phyloP scores from a whole-genome alignment of 2,888 invertebrate genomes.

The Aphidoletes aphidimyza region DNA sequence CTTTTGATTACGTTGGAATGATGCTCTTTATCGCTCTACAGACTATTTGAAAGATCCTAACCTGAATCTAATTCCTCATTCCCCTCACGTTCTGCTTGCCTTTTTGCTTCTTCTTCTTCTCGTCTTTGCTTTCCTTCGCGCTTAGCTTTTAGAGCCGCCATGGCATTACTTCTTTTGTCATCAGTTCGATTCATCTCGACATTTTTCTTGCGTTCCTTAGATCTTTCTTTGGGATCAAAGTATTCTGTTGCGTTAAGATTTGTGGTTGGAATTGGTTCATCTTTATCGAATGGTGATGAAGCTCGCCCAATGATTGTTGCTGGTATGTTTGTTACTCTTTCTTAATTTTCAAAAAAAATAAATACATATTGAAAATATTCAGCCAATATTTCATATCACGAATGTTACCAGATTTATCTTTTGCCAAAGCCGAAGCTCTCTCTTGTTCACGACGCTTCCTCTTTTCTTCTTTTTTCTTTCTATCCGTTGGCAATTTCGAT shows the following conservation, averaged over 20 bases:
- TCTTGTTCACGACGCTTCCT: conserved; percentile 61
- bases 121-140: conserved; percentile 88
- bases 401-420: neutral
- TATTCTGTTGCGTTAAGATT: conserved; percentile 60
- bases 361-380: neutral
- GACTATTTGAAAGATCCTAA: too few species aligned
- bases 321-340: neutral
- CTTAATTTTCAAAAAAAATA: neutral
- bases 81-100: conserved; percentile 70
- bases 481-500: conserved; percentile 65
- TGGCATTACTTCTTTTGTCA: conserved; percentile 91
- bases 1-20: too few species aligned
- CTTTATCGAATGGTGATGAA: neutral
- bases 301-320: neutral
- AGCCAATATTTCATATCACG: too few species aligned
- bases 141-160: conserved; percentile 90
- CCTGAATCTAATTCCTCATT: conserved; percentile 67
- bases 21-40: too few species aligned
- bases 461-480: conserved; percentile 72
- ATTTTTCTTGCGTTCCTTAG: conserved; percentile 88
- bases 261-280: neutral
- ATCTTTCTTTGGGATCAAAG: conserved; percentile 78
- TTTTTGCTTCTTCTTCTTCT: conserved; percentile 73
- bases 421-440: neutral
- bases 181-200: conserved; percentile 86